These are phyloP conservation scores for Cygnus atratus DNA, from an alignment of 2,113 vertebrate species.

Conservation along the genomic window DNA sequence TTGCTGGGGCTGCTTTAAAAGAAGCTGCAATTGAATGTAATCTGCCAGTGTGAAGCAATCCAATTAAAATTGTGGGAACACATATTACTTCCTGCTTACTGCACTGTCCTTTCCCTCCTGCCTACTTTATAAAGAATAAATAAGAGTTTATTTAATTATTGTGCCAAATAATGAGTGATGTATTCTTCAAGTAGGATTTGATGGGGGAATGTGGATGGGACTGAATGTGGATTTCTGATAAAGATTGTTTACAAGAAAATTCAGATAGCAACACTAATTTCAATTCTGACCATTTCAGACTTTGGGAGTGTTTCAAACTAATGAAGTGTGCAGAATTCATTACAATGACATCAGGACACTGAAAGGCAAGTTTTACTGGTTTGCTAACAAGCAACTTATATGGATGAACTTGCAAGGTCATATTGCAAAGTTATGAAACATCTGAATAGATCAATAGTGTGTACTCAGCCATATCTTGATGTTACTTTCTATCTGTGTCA, in stretches of 20 bases:
- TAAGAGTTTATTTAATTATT: not conserved
- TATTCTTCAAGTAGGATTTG: not conserved
- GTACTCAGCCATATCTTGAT: not conserved
- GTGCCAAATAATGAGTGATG: not conserved
- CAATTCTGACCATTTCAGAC: not conserved
- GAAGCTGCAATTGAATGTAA: not conserved
- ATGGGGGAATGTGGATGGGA: not conserved
- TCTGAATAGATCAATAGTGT: not conserved
- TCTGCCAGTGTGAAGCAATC: not conserved
- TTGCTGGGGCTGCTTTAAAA: not conserved
- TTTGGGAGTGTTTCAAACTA: not conserved
- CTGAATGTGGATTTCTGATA: not conserved
- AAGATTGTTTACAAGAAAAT: not conserved
- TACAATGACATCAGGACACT: not conserved
- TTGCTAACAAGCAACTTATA: not conserved
- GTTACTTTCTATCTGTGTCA: not conserved
- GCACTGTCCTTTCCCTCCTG: not conserved
- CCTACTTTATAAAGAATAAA: not conserved
- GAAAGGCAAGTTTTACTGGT: not conserved
- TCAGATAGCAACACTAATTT: not conserved
- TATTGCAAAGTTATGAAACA: not conserved
- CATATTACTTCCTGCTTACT: not conserved
- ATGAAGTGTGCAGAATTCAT: not conserved
- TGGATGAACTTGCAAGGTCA: not conserved
- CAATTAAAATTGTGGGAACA: not conserved